Percentiles rank a stretch among this genome's conserved stretches.
Conservation (phyloP, 1,140 invertebrate species). For the Tetramorium parvispinum region DNA sequence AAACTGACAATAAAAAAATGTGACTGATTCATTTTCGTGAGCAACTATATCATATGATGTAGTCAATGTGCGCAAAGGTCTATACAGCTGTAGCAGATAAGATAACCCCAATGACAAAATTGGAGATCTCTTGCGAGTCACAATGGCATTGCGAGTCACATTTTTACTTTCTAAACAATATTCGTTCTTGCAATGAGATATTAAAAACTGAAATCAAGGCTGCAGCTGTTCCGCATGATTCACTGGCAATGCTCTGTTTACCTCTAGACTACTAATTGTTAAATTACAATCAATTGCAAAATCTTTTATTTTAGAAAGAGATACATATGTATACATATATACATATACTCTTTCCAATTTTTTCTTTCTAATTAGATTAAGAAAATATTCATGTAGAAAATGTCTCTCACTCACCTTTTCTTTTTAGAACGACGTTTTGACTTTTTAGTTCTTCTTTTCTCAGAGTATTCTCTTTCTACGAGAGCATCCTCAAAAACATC, state of each 20-base stretch:
- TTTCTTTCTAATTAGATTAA: too few relatives aligned
- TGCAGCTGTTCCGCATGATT: not conserved
- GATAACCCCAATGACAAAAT: slow-evolving; percentile 19
- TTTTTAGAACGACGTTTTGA: not conserved
- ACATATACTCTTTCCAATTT: too few relatives aligned
- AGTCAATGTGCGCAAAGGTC: not conserved
- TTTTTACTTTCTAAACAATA: not conserved
- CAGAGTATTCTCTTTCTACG: too few relatives aligned
- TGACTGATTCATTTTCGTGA: not conserved
- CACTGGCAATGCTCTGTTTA: slow-evolving; percentile 1
- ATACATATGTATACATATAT: not conserved
- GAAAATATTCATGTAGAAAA: not conserved
- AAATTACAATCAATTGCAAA: not conserved
- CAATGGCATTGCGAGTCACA: slow-evolving; percentile 6
- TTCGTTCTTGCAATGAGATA: not conserved
- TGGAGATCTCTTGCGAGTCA: not conserved
- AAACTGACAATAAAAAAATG: not conserved
- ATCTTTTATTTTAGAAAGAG: not conserved
- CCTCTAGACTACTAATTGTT: not conserved
- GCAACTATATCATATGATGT: not conserved
- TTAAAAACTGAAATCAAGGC: not conserved
- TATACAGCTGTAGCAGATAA: slow-evolving; percentile 15
- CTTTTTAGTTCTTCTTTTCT: too few relatives aligned
- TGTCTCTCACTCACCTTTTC: slow-evolving; percentile 24
- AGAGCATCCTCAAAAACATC: not conserved